A percentile compares a stretch with the other conserved stretches of the same genome.
These are phyloP conservation scores for Myopa tessellatipennis DNA, from an alignment of 2,888 invertebrate genomes.

Conservation along the genomic window DNA sequence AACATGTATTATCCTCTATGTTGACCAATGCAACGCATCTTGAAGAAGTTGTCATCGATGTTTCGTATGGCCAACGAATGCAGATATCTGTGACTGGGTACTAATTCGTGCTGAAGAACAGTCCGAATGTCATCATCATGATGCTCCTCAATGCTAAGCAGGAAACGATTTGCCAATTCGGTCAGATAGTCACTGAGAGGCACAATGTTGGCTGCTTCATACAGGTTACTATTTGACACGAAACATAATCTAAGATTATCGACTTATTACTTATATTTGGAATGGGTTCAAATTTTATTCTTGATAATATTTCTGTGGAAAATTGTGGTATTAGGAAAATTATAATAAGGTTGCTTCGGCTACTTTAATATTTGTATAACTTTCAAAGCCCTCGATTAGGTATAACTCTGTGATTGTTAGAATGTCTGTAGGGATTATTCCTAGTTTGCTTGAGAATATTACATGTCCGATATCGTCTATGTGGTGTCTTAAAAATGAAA, in stretches of 20 bases:
- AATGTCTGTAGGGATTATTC: slow-evolving; percentile 44
- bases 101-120: too few species aligned
- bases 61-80: too few species aligned
- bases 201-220: too few species aligned
- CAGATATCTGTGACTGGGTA: too few species aligned
- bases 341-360: slow-evolving; percentile 39
- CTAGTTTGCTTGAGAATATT: slow-evolving; percentile 46
- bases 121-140: too few species aligned
- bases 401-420: slow-evolving; percentile 41
- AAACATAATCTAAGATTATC: slow-evolving; percentile 27
- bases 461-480: slow-evolving; percentile 44
- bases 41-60: too few species aligned
- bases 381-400: slow-evolving; percentile 43
- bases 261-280: slow-evolving; percentile 40
- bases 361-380: slow-evolving; percentile 42
- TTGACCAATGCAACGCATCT: too few species aligned
- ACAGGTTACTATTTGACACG: too few species aligned
- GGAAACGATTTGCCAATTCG: too few species aligned
- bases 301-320: slow-evolving; percentile 34
- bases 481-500: slow-evolving; percentile 39
- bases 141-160: too few species aligned
- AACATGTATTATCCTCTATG: too few species aligned
- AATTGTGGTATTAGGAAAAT: slow-evolving; percentile 38
- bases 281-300: slow-evolving; percentile 41
- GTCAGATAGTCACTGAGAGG: too few species aligned